These are phyloP conservation scores for Mactromeris polynyma DNA, from an alignment of 2,888 invertebrate species.

Conservation along the genomic window DNA sequence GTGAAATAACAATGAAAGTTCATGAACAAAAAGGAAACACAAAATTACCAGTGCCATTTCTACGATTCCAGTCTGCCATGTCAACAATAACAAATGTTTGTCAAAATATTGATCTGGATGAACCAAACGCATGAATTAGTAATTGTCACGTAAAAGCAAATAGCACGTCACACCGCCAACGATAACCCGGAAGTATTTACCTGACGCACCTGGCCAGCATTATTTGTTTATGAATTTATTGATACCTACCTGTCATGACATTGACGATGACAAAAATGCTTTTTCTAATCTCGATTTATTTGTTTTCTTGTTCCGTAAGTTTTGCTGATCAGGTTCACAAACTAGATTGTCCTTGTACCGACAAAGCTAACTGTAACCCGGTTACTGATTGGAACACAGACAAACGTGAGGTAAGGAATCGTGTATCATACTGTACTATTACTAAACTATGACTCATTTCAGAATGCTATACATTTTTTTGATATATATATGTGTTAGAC, in stretches of 20 bases:
- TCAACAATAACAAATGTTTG: conserved; percentile 45
- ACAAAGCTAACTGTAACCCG: conserved; percentile 26
- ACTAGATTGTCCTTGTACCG: neutral
- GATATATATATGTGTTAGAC: neutral
- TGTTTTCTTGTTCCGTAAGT: neutral
- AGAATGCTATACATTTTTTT: neutral
- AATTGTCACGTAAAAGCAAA: neutral
- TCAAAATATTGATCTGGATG: conserved; percentile 31
- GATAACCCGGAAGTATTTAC: conserved; percentile 47
- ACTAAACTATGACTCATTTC: neutral
- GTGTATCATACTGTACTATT: neutral
- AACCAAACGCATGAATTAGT: conserved; percentile 40
- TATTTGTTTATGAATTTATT: conserved; percentile 18
- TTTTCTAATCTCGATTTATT: neutral
- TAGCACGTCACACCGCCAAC: conserved; percentile 24
- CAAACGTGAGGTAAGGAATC: conserved; percentile 28
- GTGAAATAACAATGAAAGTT: neutral
- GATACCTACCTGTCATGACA: conserved; percentile 7
- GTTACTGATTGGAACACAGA: conserved; percentile 31
- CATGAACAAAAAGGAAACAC: neutral
- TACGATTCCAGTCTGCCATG: conserved; percentile 76
- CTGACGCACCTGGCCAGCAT: conserved; percentile 35
- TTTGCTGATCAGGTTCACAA: neutral
- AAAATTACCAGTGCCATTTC: conserved; percentile 70
- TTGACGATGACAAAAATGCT: neutral